Evolutionary conservation across 2,113 vertebrate species (phyloP).

Genomic region (Planiliza haematocheilus): DNA sequence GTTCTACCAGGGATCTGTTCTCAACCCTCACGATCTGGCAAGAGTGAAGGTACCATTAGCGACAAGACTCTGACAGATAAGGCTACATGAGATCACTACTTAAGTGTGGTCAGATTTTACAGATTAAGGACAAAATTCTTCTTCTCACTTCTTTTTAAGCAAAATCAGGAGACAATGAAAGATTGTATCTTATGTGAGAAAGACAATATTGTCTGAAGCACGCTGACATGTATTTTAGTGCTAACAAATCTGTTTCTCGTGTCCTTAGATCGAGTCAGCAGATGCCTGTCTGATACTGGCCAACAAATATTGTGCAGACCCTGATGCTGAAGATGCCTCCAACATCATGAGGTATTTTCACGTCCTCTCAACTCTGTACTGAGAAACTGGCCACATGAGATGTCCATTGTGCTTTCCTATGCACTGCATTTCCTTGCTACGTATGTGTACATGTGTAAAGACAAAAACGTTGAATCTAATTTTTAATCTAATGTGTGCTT

Average conservation of each 20-base stretch:
- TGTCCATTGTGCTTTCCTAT: slow-evolving; percentile 1
- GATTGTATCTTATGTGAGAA: background rate
- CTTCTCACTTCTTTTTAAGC: background rate
- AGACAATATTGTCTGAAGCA: background rate
- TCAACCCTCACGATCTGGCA: slow-evolving; percentile 98
- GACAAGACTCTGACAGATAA: slow-evolving; percentile 1
- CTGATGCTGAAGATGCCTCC: slow-evolving; percentile 98
- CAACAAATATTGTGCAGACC: slow-evolving; percentile 99
- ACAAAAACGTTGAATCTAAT: no score
- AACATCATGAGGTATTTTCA: slow-evolving; percentile 99
- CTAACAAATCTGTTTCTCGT: slow-evolving; percentile 27
- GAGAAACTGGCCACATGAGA: background rate
- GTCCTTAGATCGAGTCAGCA: slow-evolving; percentile 95
- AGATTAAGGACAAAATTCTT: background rate
- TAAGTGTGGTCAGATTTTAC: background rate
- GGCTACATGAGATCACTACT: background rate
- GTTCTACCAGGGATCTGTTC: slow-evolving; percentile 99
- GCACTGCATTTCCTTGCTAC: no score
- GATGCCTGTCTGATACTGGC: slow-evolving; percentile 98
- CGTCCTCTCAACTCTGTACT: background rate
- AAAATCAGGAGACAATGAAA: background rate
- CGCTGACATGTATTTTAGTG: background rate
- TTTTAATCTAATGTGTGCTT: no score
- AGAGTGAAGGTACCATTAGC: slow-evolving; percentile 96
- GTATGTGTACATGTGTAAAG: no score